Evolutionary conservation across 2,113 vertebrate species (phyloP).

Genomic region (Dicentrarchus labrax): DNA sequence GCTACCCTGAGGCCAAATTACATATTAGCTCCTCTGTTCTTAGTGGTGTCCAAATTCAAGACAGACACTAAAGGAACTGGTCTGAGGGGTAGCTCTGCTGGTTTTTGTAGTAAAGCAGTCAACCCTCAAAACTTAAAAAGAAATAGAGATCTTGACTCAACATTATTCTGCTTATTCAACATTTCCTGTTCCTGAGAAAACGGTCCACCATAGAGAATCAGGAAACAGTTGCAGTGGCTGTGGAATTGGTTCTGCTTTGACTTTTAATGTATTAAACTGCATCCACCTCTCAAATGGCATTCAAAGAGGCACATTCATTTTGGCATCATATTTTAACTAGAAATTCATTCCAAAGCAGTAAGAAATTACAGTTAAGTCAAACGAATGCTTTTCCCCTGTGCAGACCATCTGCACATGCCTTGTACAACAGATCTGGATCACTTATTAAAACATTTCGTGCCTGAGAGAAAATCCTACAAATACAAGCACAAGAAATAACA

Average conservation of each 20-base stretch:
- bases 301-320: background rate
- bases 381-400: background rate
- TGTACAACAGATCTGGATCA: background rate
- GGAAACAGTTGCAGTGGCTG: slow-evolving; percentile 7
- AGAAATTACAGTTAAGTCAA: background rate
- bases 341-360: background rate
- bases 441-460: background rate
- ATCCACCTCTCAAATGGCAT: background rate
- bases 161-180: slow-evolving; percentile 56
- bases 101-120: background rate
- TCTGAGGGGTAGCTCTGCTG: background rate
- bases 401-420: background rate
- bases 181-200: slow-evolving; percentile 71
- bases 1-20: too few relatives aligned
- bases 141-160: slow-evolving; percentile 42
- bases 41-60: too few relatives aligned
- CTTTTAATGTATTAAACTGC: background rate
- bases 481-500: background rate
- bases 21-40: background rate
- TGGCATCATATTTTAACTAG: background rate
- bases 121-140: background rate
- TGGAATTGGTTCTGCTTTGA: slow-evolving; percentile 17
- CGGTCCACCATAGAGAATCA: background rate
- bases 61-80: background rate
- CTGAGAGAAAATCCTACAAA: background rate